A percentile compares a stretch with the other conserved stretches of the same genome.
Conservation (phyloP, 2,888 invertebrate species). For the Pyrgus malvae region DNA sequence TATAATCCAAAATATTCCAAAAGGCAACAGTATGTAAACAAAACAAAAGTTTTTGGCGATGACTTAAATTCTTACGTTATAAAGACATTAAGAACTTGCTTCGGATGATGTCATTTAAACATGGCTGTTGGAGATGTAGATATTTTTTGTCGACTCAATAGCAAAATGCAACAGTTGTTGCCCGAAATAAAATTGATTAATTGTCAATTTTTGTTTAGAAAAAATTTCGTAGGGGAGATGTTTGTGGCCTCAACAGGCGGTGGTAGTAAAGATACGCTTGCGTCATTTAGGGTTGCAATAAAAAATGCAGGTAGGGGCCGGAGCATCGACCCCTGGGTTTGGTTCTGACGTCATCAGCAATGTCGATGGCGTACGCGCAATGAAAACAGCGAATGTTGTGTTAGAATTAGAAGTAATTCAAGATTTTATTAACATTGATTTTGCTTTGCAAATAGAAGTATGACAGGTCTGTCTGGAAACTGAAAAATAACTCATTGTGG, state of each 20-base stretch:
- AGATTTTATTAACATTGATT: no score
- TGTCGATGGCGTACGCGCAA: conserved; percentile 43
- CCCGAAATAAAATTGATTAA: background rate
- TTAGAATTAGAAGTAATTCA: background rate
- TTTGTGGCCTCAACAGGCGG: conserved; percentile 23
- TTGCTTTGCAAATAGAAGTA: no score
- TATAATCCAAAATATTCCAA: no score
- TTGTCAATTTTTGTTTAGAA: conserved; percentile 16
- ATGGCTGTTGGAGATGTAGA: background rate
- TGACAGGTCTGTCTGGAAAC: no score
- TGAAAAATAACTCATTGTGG: no score
- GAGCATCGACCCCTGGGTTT: conserved; percentile 73
- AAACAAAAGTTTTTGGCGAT: background rate
- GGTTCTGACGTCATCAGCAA: conserved; percentile 65
- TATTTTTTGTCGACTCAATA: background rate
- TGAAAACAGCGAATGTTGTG: conserved; percentile 49
- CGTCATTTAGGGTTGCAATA: conserved; percentile 71
- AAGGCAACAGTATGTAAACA: no score
- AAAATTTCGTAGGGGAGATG: conserved; percentile 34
- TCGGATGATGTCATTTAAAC: conserved; percentile 2
- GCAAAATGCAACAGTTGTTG: conserved; percentile 2
- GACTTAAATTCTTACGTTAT: background rate
- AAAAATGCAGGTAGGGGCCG: conserved; percentile 78
- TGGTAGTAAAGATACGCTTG: conserved; percentile 49
- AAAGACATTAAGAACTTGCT: background rate